Conservation (phyloP, 2,113 vertebrate genomes). For the Salvator merianae region DNA sequence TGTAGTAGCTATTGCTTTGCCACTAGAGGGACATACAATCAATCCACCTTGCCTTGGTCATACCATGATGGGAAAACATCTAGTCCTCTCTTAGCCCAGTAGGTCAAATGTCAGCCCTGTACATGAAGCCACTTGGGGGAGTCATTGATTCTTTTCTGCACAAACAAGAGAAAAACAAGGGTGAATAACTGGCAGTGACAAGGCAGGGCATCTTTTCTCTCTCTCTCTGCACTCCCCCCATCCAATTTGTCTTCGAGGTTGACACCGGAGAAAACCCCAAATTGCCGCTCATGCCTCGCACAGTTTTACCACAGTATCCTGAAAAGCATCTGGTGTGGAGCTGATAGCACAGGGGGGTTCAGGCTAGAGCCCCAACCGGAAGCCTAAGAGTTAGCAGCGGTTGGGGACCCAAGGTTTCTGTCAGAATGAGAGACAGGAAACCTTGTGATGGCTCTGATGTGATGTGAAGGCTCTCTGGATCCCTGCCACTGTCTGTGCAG, state of each 20-base stretch:
- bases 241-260: conserved; percentile 86
- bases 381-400: conserved; percentile 80
- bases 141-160: conserved; percentile 4
- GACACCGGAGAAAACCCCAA: conserved; percentile 88
- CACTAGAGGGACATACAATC: conserved; percentile 35
- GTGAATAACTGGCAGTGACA: conserved; percentile 47
- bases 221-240: conserved; percentile 59
- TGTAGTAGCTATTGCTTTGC: neutral
- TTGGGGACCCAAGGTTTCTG: conserved; percentile 76
- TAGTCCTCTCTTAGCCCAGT: neutral
- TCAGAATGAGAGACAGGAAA: conserved; percentile 76
- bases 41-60: neutral
- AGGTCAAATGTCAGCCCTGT: conserved; percentile 8
- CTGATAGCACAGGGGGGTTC: conserved; percentile 85
- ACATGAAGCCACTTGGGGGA: conserved; percentile 15
- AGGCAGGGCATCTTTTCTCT: conserved; percentile 46
- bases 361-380: conserved; percentile 83
- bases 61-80: neutral
- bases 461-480: conserved; percentile 44
- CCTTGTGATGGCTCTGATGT: conserved; percentile 42
- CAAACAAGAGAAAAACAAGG: conserved; percentile 15
- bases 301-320: conserved; percentile 98
- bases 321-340: conserved; percentile 85
- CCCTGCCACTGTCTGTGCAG: conserved; percentile 17
- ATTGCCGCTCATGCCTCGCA: conserved; percentile 76